These are phyloP conservation scores for Guaruba guarouba DNA, from an alignment of 2,113 vertebrate genomes.

Conservation along the genomic window DNA sequence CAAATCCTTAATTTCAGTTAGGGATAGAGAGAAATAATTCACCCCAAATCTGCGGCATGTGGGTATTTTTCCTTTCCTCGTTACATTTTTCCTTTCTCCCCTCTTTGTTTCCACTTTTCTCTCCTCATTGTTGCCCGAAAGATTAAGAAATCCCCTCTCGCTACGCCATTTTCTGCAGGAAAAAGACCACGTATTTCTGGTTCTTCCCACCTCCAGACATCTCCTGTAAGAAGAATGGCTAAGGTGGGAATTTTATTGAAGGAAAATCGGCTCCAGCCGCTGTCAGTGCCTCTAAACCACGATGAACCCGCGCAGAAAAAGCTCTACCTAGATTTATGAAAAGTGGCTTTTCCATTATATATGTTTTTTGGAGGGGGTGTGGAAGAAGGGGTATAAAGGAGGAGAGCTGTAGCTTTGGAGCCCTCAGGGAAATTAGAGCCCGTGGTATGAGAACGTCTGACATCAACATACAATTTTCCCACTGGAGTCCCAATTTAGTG, in stretches of 20 bases:
- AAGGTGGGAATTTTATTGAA: background rate
- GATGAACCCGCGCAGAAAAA: background rate
- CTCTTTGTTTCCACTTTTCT: background rate
- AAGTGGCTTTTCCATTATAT: background rate
- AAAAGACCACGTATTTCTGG: background rate
- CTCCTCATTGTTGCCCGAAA: fast-evolving
- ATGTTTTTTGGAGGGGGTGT: background rate
- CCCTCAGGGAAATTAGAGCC: background rate
- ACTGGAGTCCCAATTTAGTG: background rate
- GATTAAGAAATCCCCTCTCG: background rate
- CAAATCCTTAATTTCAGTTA: background rate
- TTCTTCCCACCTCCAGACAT: background rate
- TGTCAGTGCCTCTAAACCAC: background rate
- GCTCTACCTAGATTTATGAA: background rate
- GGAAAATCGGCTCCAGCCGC: background rate
- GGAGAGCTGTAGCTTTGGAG: background rate
- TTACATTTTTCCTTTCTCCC: fast-evolving
- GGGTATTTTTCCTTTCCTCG: background rate
- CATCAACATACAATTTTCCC: background rate
- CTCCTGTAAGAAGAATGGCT: background rate
- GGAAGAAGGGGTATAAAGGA: background rate
- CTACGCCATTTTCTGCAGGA: background rate
- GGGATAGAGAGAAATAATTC: background rate
- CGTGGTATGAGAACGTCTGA: background rate
- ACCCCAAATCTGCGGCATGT: background rate